These are phyloP conservation scores for Lochmaea capreae DNA, from an alignment of 2,888 invertebrate species.

Conservation along the genomic window DNA sequence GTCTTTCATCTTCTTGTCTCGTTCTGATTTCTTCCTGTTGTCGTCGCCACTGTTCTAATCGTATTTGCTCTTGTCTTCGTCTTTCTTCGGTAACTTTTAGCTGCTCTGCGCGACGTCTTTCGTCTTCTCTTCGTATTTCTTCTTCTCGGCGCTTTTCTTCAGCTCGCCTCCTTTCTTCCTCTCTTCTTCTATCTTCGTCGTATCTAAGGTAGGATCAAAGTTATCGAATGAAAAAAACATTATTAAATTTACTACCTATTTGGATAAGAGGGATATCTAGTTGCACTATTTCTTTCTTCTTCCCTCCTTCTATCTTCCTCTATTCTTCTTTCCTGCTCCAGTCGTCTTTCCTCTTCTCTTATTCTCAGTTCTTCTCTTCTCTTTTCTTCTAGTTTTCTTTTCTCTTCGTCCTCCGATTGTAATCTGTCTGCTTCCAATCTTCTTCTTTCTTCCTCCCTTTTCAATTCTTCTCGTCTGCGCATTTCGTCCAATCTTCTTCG, in stretches of 20 bases:
- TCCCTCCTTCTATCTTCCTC: slow-evolving; percentile 30
- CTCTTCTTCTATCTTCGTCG: slow-evolving; percentile 25
- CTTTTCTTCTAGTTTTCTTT: slow-evolving; percentile 10
- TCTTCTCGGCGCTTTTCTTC: slow-evolving; percentile 26
- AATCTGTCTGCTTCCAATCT: slow-evolving; percentile 36
- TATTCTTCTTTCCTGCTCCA: not conserved
- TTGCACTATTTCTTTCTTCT: slow-evolving; percentile 6
- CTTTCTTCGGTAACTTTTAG: slow-evolving; percentile 33
- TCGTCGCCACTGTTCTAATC: slow-evolving; percentile 26
- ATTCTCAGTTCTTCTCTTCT: slow-evolving; percentile 15
- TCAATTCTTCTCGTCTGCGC: slow-evolving; percentile 23
- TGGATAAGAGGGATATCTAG: slow-evolving; percentile 14
- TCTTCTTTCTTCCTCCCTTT: slow-evolving; percentile 35
- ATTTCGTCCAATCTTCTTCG: slow-evolving; percentile 27
- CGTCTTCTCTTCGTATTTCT: slow-evolving; percentile 34
- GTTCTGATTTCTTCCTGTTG: slow-evolving; percentile 15
- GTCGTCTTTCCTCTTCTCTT: slow-evolving; percentile 5
- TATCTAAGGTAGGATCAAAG: not conserved
- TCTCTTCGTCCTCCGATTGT: not conserved
- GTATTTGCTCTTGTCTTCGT: slow-evolving; percentile 33
- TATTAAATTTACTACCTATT: slow-evolving; percentile 2
- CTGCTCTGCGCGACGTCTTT: slow-evolving; percentile 35
- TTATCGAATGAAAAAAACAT: not conserved
- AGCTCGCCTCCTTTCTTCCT: slow-evolving; percentile 21
- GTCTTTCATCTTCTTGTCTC: slow-evolving; percentile 23